A percentile compares a stretch with the other conserved stretches of the same genome.
phyloP scores from a whole-genome alignment of 2,113 vertebrate genomes.

The Chloebia gouldiae region DNA sequence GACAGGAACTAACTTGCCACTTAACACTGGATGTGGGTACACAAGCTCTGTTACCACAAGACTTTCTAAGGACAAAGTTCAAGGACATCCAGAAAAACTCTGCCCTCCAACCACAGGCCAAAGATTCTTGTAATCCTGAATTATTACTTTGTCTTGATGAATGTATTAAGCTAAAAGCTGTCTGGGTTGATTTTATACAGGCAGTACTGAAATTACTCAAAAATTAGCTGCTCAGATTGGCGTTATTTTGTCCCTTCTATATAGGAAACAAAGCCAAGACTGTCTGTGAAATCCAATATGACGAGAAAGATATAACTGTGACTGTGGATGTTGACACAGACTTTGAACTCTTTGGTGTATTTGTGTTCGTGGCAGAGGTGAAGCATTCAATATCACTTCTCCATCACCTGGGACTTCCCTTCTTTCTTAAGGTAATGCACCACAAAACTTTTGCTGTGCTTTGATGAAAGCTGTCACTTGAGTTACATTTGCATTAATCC shows the following conservation, averaged over 20 bases:
- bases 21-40: background rate
- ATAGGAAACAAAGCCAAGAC: constrained; percentile 45
- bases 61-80: background rate
- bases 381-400: constrained; percentile 52
- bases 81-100: background rate
- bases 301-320: constrained; percentile 18
- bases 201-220: background rate
- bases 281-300: constrained; percentile 18
- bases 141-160: background rate
- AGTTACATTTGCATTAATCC: background rate
- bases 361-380: constrained; percentile 46
- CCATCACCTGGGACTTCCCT: constrained; percentile 55
- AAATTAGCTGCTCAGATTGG: background rate
- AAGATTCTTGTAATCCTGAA: background rate
- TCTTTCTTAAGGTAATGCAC: constrained; percentile 50
- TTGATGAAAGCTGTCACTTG: background rate
- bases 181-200: background rate
- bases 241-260: background rate
- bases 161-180: background rate
- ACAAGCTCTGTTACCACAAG: background rate
- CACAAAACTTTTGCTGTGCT: background rate
- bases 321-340: background rate
- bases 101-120: background rate
- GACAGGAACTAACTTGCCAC: background rate
- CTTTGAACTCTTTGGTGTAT: background rate